Conservation (phyloP, 2,888 invertebrate species). For the Heteropelma amictum region DNA sequence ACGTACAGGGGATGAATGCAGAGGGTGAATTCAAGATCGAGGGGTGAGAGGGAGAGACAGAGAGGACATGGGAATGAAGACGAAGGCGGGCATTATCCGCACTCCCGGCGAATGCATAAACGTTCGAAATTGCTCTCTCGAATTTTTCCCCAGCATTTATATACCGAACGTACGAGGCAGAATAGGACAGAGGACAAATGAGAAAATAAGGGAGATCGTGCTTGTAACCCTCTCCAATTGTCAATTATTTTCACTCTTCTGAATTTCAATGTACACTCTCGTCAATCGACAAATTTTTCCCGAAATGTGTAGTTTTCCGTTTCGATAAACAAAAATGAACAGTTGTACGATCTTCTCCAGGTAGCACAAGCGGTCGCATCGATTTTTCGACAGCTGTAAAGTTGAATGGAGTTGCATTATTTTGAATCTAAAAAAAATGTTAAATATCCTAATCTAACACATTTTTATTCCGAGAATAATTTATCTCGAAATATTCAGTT, state of each 20-base stretch:
- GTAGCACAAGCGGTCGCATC: neutral
- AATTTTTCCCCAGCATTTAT: conserved; percentile 36
- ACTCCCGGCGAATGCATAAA: conserved; percentile 55
- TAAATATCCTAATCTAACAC: no score
- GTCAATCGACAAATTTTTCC: conserved; percentile 17
- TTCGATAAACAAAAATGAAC: neutral
- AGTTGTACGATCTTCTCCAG: neutral
- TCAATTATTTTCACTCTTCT: neutral
- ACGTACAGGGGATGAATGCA: conserved; percentile 14
- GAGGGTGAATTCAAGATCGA: neutral
- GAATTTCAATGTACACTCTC: neutral
- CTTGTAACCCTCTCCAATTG: neutral
- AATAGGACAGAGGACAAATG: neutral
- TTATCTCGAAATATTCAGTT: no score
- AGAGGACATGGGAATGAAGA: conserved; percentile 38
- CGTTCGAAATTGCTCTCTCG: conserved; percentile 51
- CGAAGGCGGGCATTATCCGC: conserved; percentile 56
- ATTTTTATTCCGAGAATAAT: no score
- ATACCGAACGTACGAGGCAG: neutral
- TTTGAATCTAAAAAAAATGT: no score
- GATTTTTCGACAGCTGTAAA: neutral
- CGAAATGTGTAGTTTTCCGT: neutral
- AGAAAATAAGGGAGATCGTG: conserved; percentile 11
- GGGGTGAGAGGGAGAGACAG: conserved; percentile 10
- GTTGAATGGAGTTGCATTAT: no score